A percentile compares a stretch with the other conserved stretches of the same genome.
phyloP scores from a whole-genome alignment of 2,797 vertebrate genomes.

The Eidolon dupreanum region DNA sequence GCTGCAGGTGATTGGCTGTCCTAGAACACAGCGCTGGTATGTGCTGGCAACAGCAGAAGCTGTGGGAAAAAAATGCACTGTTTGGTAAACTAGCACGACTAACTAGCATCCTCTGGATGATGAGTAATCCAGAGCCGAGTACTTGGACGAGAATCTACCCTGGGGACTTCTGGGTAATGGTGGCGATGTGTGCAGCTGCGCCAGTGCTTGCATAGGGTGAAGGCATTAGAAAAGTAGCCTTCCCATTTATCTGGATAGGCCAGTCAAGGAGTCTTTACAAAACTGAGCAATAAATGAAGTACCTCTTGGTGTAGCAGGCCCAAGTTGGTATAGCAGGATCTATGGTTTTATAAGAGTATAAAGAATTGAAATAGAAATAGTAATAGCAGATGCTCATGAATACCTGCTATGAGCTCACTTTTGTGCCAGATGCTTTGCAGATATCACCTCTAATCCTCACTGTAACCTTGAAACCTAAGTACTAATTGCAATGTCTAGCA shows the following conservation, averaged over 20 bases:
- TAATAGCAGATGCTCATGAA: not conserved
- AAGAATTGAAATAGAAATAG: not conserved
- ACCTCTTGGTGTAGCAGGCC: not conserved
- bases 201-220: not conserved
- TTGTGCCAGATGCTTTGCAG: not conserved
- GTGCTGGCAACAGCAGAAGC: not conserved
- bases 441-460: not conserved
- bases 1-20: constrained; percentile 16
- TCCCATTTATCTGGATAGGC: not conserved
- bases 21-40: not conserved
- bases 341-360: not conserved
- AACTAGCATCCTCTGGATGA: not conserved
- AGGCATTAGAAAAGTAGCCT: not conserved
- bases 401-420: not conserved
- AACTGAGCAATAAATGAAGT: not conserved
- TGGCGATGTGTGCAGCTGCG: not conserved
- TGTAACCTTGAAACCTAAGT: not conserved
- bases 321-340: not conserved
- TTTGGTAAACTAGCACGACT: not conserved
- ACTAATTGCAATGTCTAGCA: not conserved
- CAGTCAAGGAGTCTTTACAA: not conserved
- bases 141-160: not conserved
- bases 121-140: constrained; percentile 1
- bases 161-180: not conserved
- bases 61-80: not conserved